Base-by-base conservation (phyloP, 2,113 vertebrate species). In the Anguilla japonica region DNA sequence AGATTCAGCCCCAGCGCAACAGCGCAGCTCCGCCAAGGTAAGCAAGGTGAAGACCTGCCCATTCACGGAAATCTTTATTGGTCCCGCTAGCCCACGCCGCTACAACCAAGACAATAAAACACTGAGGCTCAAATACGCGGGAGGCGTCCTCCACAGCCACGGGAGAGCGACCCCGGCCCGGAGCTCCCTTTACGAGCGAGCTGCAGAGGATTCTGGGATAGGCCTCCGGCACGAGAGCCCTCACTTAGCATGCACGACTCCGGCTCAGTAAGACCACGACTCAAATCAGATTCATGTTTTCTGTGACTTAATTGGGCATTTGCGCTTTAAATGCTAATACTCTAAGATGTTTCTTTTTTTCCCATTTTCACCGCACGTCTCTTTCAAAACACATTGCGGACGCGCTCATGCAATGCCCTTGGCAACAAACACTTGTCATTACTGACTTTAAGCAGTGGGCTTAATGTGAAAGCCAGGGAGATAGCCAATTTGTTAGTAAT, bases 21-120 rank as follows among this genome's bases (percentile, higher is more conserved):
- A 43, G 67, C 7, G 34, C 41, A 20, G 9, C 80, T 26, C 41
- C 67, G 29, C 60, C 56, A 75, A n/a, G 79, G 83, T 86, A 18
- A 83, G 84, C 50, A 75, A 75, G 79, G 80, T 75, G n/a, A 22
- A 78, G 14, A 82, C 83, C 53, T 75, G 34, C 57, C 75, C 22
- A 79, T 84, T 79, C 67, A 85, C 82, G 86, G 29, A 85, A 80
- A 84, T 50, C 56, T 83, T 83, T 60, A 87, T 89, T 87, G 87
- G 60, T 80, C 63, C 60, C 85, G 87, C 85, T 53, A 41, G 80
- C 46, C 86, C 57, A 26, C 71, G 14, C 14, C 84, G 79, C n/a
- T 83, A 83, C 18, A 83, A 88, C 85, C 80, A 79, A 67, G 81
- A 67, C 81, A 63, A 86, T 85, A 78, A 78, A 75, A 56, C 75